Conservation (phyloP, 2,888 invertebrate genomes). For the Icerya purchasi region DNA sequence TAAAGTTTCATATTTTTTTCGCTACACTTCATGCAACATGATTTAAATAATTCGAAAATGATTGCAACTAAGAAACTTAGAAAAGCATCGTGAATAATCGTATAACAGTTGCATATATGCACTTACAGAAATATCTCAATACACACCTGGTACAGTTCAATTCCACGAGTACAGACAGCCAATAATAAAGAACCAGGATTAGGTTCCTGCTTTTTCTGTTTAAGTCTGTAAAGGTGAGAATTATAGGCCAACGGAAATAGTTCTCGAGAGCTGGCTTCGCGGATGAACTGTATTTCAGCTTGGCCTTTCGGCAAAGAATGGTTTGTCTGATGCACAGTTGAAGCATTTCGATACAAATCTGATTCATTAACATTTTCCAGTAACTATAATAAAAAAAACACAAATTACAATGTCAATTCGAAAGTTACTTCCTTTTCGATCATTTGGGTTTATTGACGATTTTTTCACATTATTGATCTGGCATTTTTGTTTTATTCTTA, state of each 20-base stretch:
- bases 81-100: not conserved
- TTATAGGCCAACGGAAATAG: conserved; percentile 37
- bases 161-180: conserved; percentile 43
- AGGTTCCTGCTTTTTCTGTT: conserved; percentile 51
- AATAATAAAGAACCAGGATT: conserved; percentile 30
- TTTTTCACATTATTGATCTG: too few relatives aligned
- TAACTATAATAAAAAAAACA: conserved; percentile 20
- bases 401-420: too few relatives aligned
- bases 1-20: not conserved
- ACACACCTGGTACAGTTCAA: conserved; percentile 54
- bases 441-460: too few relatives aligned
- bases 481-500: too few relatives aligned
- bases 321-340: conserved; percentile 63
- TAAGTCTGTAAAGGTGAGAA: conserved; percentile 66
- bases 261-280: conserved; percentile 26
- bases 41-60: not conserved
- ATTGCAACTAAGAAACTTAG: not conserved
- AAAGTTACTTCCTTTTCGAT: too few relatives aligned
- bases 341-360: conserved; percentile 36
- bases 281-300: conserved; percentile 68
- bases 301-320: conserved; percentile 52
- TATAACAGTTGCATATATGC: not conserved
- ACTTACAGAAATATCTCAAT: conserved; percentile 21
- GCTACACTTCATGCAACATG: not conserved
- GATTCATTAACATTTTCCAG: conserved; percentile 19